Percentiles rank a stretch among this genome's conserved stretches.
Evolutionary conservation across 2,888 invertebrate species (phyloP).

Genomic region (Nemotelus nigrinus): DNA sequence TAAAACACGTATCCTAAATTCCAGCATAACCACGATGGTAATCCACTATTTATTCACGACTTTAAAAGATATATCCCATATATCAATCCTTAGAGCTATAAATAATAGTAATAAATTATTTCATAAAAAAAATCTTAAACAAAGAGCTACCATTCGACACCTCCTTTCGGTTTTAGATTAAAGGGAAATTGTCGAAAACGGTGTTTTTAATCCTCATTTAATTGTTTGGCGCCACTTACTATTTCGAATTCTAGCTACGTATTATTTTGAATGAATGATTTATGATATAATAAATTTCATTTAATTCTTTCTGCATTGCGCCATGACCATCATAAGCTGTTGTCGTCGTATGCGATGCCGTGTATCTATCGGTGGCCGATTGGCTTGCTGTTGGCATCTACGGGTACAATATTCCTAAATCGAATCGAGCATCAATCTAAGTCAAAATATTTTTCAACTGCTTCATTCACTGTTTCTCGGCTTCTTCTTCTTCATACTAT

Average conservation of each 20-base stretch:
- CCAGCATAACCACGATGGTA: too few species aligned
- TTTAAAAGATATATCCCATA: too few species aligned
- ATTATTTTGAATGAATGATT: constrained; percentile 41
- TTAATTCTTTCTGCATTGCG: constrained; percentile 26
- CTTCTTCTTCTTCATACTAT: too few species aligned
- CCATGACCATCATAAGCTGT: constrained; percentile 1
- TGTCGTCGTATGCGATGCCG: background rate
- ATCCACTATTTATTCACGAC: too few species aligned
- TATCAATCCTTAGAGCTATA: too few species aligned
- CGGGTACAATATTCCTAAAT: constrained; percentile 16
- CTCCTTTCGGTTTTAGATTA: constrained; percentile 8
- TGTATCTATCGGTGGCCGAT: background rate
- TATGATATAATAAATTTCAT: constrained; percentile 32
- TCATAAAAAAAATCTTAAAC: background rate
- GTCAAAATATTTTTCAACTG: constrained; percentile 24
- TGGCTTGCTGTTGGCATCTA: too few species aligned
- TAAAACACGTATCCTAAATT: too few species aligned
- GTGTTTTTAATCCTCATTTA: background rate
- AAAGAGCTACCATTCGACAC: background rate
- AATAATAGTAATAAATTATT: background rate
- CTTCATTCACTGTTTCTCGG: background rate
- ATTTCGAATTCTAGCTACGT: constrained; percentile 34
- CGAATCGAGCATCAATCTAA: constrained; percentile 34
- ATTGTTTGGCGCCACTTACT: constrained; percentile 37
- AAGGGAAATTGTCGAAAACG: constrained; percentile 16